Percentiles rank a stretch among this genome's conserved stretches.
These are phyloP conservation scores for Etheostoma cragini DNA, from an alignment of 2,113 vertebrate species.

Conservation along the genomic window DNA sequence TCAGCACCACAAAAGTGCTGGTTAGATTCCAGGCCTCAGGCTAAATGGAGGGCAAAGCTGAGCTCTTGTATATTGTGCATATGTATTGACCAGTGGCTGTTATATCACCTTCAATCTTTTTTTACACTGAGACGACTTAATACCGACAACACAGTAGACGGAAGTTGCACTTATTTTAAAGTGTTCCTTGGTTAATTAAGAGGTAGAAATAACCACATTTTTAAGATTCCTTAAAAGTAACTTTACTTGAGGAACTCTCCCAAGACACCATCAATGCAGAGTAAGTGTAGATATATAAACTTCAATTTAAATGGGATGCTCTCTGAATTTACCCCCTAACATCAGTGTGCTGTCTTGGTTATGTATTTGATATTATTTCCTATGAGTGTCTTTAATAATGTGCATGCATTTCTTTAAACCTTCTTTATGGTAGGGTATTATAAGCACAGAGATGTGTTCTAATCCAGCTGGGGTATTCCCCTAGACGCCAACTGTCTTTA, in stretches of 20 bases:
- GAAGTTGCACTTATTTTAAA: neutral
- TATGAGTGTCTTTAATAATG: conserved; percentile 83
- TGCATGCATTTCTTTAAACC: conserved; percentile 82
- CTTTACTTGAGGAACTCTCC: conserved; percentile 38
- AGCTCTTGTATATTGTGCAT: conserved; percentile 6
- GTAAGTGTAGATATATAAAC: conserved; percentile 67
- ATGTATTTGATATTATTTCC: conserved; percentile 84
- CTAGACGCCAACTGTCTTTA: conserved; percentile 83
- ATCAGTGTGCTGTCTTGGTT: conserved; percentile 71
- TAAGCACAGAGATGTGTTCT: conserved; percentile 76
- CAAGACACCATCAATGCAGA: conserved; percentile 48
- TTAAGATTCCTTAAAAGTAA: conserved; percentile 39
- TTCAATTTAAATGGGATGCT: conserved; percentile 67
- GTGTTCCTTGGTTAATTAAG: conserved; percentile 31
- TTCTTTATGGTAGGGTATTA: conserved; percentile 80
- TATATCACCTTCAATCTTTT: conserved; percentile 2
- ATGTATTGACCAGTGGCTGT: neutral
- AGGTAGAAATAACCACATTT: conserved; percentile 39
- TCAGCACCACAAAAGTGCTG: conserved; percentile 69
- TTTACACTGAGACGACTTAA: neutral
- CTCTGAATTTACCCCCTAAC: conserved; percentile 65
- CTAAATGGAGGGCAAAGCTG: conserved; percentile 22
- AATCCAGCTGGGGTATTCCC: conserved; percentile 83
- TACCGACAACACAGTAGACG: neutral
- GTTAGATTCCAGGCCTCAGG: conserved; percentile 36